These are phyloP conservation scores for Drosophila atripex DNA, from an alignment of 2,888 invertebrate species.

Conservation along the genomic window DNA sequence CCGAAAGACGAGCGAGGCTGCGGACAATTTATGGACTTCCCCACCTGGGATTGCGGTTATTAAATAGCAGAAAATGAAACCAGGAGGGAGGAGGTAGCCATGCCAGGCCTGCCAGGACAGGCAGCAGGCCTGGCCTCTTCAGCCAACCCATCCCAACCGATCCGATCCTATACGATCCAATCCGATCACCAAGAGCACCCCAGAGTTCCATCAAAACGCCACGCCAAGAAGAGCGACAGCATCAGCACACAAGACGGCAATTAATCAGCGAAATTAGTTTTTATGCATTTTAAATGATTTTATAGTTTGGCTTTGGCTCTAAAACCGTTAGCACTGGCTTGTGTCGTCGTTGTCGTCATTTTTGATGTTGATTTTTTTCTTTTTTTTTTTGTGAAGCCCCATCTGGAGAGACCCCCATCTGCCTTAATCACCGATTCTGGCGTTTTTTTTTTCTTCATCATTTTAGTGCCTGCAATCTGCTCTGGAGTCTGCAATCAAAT, in stretches of 20 bases:
- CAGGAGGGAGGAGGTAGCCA: conserved; percentile 3
- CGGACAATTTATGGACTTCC: conserved; percentile 56
- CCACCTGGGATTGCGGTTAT: conserved; percentile 61
- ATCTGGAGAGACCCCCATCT: conserved; percentile 4
- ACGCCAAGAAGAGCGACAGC: conserved; percentile 22
- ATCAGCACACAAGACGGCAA: conserved; percentile 49
- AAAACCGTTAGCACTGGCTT: conserved; percentile 24
- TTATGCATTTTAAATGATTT: conserved; percentile 75
- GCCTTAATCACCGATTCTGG: not conserved
- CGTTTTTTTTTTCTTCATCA: not conserved
- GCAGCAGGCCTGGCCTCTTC: not conserved
- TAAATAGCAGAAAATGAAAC: conserved; percentile 65
- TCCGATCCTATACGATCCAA: conserved; percentile 2
- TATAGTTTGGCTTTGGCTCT: conserved; percentile 32
- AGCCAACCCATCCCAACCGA: not conserved
- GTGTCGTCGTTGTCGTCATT: conserved; percentile 17
- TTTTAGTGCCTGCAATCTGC: conserved; percentile 47
- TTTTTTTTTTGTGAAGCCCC: not conserved
- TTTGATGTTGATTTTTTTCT: conserved; percentile 4
- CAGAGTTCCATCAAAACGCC: conserved; percentile 30
- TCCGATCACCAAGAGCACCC: not conserved
- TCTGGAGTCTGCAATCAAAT: conserved; percentile 53
- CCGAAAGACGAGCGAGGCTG: not conserved
- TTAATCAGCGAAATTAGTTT: conserved; percentile 76
- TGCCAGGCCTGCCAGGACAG: not conserved